Base-by-base conservation (phyloP, 1,140 invertebrate genomes). In the Monomorium pharaonis region DNA sequence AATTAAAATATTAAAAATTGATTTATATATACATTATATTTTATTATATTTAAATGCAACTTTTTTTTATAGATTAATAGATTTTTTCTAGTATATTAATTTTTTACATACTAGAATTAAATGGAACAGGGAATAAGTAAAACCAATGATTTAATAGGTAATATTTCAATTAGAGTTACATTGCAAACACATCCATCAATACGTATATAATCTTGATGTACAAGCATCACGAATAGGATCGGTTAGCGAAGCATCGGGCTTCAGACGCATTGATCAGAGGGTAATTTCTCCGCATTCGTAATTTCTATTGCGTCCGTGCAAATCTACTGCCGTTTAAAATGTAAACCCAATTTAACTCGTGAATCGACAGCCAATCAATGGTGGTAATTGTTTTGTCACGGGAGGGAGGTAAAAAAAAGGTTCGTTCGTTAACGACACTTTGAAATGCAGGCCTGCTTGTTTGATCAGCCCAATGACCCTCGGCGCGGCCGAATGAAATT, bases 331-430 rank as follows among this genome's bases (percentile, higher is more conserved):
- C 78, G 65, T 89, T 89, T 69, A 90, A 90, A 89, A 88, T 88
- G 88, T 77, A 90, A 88, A 90, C 84, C 76, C 89, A 90, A 90
- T 90, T 84, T 62, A 49, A 75, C 21, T 69, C 62, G 49, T 62
- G 89, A 89, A 83, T 90, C 74, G 89, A 87, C 65, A 56, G 56
- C 74, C 86, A 88, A 88, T 87, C 83, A 86, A 74, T 67, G 58
- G 49, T 60, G 69, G 56, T 81, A 77, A 88, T 86, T 90, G 89
- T 89, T 90, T 84, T 78, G 56, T 56, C 18, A 51, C 21, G 27
- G 47, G 27, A 47, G 21, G 21, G 30, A 65, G 21, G 49, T 12
- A 21, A 60, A 65, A 67, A 85, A 49, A 78, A 27, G 47, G 7
- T 18, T 56, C 24, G 67, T 88, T 86, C 62, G 85, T 60, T 62